Percentiles rank a stretch among this genome's conserved stretches.
phyloP scores from a whole-genome alignment of 1,140 invertebrate species.

The Laupala kohalensis region DNA sequence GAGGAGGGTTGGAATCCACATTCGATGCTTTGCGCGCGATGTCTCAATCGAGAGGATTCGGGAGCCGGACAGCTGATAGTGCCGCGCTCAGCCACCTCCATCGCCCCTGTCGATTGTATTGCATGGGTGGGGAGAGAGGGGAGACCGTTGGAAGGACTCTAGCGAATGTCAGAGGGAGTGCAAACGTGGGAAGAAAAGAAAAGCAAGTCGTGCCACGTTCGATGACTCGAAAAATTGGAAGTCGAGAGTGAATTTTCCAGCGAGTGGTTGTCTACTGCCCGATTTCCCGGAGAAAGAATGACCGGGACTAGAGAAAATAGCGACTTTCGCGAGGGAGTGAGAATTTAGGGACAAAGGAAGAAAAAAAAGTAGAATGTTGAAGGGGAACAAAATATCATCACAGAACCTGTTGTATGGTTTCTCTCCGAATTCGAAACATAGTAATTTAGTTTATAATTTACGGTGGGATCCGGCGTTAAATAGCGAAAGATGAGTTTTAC shows the following conservation, averaged over 20 bases:
- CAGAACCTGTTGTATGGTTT: too few relatives aligned
- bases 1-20: too few relatives aligned
- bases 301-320: not conserved
- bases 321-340: not conserved
- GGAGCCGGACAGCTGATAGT: not conserved
- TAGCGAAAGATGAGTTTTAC: too few relatives aligned
- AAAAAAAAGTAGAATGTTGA: too few relatives aligned
- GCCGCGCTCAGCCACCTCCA: too few relatives aligned
- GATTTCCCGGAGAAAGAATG: not conserved
- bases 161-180: too few relatives aligned
- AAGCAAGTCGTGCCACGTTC: not conserved
- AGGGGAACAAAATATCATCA: too few relatives aligned
- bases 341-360: not conserved
- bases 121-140: too few relatives aligned
- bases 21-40: not conserved
- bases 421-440: too few relatives aligned
- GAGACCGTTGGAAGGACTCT: not conserved
- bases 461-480: too few relatives aligned
- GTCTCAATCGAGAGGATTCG: not conserved
- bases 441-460: too few relatives aligned
- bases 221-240: not conserved
- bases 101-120: not conserved
- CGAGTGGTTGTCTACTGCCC: not conserved
- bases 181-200: not conserved
- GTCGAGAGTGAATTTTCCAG: not conserved